Base-by-base conservation (phyloP, 2,888 invertebrate genomes). In the Drosophila mayaguana region DNA sequence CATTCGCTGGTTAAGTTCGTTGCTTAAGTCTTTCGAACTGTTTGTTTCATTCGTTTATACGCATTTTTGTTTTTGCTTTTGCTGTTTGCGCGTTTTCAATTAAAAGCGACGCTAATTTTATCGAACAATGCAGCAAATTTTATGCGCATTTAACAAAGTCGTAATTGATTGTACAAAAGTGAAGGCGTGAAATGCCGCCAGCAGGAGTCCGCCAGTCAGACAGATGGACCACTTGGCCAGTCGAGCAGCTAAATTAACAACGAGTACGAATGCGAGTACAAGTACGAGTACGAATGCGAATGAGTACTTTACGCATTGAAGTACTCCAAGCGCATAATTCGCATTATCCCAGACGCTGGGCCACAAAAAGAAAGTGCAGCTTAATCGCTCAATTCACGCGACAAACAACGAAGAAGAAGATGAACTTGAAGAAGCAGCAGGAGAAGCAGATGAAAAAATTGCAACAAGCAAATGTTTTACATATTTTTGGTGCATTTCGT, bases 151-250 rank as follows among this genome's bases (percentile, higher is more conserved):
- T 80, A 83, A 89, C 78, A 76, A 81, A 83, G 71, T 64, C 71
- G 81, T 88, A 91, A 91, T 90, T 90, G 91, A 89, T 89, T 87
- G 80, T 71, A 67, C 76, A 80, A 70, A 74, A 78, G 70, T 78
- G 79, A 75, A 79, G 76, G 80, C 69, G 70, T 78, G 70, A 72
- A 72, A 57, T 80, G 54, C 38, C 40, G 73, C 18, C 42, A 38
- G 38, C 38, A 38, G 38, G 38, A 16, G 38, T 14, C 38, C 2
- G 36, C 6, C 36, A 38, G 16, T 2, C 36, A 6, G 36, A 38
- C 32, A 11, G 32, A 1, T 3, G 12, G 36, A 12, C 4, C 36
- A 14, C 12, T 40, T 22, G 14, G 25, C 60, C 50, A 14, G 51
- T 22, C 34, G 36, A 54, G 28, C 22, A 25, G 48, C 46, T 46